Percentiles rank a stretch among this genome's conserved stretches.
Evolutionary conservation across 2,113 vertebrate species (phyloP).

Genomic region (Centrocercus urophasianus): DNA sequence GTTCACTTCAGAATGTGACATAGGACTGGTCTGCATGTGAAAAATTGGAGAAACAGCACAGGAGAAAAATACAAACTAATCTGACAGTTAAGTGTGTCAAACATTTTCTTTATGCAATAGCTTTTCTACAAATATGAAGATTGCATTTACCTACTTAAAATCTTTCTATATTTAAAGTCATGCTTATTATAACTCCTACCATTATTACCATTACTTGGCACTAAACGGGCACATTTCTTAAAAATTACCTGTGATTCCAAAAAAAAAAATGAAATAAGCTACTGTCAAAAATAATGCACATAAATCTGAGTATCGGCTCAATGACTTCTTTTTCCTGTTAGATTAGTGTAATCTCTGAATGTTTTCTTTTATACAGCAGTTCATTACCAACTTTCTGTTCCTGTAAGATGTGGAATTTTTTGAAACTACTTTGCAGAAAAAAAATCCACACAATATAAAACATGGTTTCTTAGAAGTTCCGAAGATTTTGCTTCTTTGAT

Average conservation of each 20-base stretch:
- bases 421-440: neutral
- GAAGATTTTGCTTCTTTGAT: neutral
- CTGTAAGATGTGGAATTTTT: neutral
- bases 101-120: neutral
- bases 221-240: neutral
- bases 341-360: neutral
- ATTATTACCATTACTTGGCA: neutral
- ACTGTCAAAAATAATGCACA: neutral
- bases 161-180: neutral
- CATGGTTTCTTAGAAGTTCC: neutral
- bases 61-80: neutral
- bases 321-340: neutral
- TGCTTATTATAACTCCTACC: neutral
- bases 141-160: neutral
- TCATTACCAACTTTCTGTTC: neutral
- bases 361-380: neutral
- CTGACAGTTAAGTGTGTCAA: neutral
- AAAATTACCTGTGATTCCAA: neutral
- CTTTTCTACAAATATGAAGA: neutral
- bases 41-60: neutral
- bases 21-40: neutral
- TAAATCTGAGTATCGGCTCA: neutral
- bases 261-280: neutral
- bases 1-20: neutral
- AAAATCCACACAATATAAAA: rapidly evolving